Evolutionary conservation across 2,113 vertebrate species (phyloP).

Genomic region (Triplophysa rosa): DNA sequence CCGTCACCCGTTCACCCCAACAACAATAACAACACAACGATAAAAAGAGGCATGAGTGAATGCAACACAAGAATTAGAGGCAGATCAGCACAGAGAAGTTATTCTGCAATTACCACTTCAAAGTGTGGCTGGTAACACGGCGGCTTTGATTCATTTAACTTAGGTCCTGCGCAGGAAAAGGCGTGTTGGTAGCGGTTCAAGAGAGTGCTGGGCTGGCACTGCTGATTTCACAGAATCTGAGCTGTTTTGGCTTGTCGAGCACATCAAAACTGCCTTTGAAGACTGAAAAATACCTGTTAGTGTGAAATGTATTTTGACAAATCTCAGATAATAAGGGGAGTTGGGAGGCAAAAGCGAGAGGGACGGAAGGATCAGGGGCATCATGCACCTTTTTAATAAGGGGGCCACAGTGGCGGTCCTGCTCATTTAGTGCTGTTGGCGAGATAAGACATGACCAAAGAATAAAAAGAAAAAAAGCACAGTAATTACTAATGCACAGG

Average conservation of each 20-base stretch:
- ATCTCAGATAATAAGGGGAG: conserved; percentile 72
- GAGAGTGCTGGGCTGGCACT: conserved; percentile 64
- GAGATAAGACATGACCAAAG: conserved; percentile 6
- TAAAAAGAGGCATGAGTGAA: neutral
- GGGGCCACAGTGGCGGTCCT: conserved; percentile 17
- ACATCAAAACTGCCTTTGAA: conserved; percentile 81
- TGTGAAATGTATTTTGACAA: conserved; percentile 83
- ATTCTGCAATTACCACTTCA: conserved; percentile 78
- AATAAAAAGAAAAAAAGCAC: neutral
- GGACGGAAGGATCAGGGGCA: conserved; percentile 5
- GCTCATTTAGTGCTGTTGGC: conserved; percentile 15
- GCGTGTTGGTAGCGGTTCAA: conserved; percentile 49
- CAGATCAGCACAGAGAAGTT: conserved; percentile 70
- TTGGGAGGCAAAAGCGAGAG: neutral
- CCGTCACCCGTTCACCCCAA: neutral
- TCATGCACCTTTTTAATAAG: conserved; percentile 23
- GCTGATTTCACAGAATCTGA: conserved; percentile 80
- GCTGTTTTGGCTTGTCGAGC: conserved; percentile 74
- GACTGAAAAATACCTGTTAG: conserved; percentile 77
- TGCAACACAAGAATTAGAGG: conserved; percentile 27
- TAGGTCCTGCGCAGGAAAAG: conserved; percentile 75
- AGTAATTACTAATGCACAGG: neutral
- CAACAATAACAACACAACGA: conserved; percentile 66
- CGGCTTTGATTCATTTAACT: conserved; percentile 80
- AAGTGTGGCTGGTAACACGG: conserved; percentile 71